Conservation (phyloP, 2,113 vertebrate genomes). For the Gambusia holbrooki region DNA sequence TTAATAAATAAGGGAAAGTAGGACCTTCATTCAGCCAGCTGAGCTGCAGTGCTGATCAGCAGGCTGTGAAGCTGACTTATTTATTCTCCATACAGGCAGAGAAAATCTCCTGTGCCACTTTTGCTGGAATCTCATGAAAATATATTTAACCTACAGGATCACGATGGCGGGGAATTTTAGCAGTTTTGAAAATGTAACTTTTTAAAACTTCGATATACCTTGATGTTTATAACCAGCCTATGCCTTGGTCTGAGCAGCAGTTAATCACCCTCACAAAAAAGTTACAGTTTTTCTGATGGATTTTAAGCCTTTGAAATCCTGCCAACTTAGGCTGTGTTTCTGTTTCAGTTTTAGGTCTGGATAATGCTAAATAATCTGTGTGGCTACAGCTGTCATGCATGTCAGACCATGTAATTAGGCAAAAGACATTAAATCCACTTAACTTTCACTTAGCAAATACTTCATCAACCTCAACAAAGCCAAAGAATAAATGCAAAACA, state of each 20-base stretch:
- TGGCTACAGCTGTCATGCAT: constrained; percentile 48
- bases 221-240: neutral
- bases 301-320: constrained; percentile 10
- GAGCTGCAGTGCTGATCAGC: too few species aligned
- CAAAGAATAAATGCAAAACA: too few species aligned
- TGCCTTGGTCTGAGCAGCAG: neutral
- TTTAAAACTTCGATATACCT: neutral
- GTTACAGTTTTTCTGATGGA: constrained; percentile 3
- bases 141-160: too few species aligned
- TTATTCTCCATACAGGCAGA: neutral
- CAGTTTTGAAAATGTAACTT: neutral
- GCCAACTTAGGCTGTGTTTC: constrained; percentile 37
- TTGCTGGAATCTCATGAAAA: neutral
- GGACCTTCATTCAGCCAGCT: too few species aligned
- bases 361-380: constrained; percentile 54
- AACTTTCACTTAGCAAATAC: constrained; percentile 39
- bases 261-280: too few species aligned
- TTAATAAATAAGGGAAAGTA: neutral
- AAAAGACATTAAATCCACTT: constrained; percentile 42
- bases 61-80: neutral
- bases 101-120: neutral
- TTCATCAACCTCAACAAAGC: constrained; percentile 6
- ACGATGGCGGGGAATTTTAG: too few species aligned
- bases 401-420: constrained; percentile 50
- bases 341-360: constrained; percentile 34